These are phyloP conservation scores for Adelges cooleyi DNA, from an alignment of 1,140 invertebrate genomes.

Conservation along the genomic window DNA sequence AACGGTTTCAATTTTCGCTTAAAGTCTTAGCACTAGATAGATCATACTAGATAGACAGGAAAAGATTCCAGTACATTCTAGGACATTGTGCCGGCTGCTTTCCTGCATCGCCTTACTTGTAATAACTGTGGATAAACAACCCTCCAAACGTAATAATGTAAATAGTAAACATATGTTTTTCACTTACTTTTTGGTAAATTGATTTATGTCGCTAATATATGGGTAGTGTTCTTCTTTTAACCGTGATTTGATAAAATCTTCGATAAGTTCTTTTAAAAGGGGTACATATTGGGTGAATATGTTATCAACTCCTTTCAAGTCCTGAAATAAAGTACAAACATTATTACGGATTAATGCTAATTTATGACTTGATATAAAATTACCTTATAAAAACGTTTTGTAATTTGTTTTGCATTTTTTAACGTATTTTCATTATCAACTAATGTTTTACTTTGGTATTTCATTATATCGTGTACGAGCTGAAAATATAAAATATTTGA, in stretches of 20 bases:
- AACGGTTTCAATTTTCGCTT: no score
- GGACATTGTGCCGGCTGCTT: no score
- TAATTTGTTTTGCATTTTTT: conserved; percentile 78
- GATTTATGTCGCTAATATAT: conserved; percentile 49
- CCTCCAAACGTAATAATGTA: no score
- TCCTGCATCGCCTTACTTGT: no score
- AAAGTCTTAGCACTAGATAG: no score
- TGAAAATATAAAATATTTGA: conserved; percentile 36
- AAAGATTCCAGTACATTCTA: no score
- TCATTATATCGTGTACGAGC: conserved; percentile 58
- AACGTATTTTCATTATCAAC: conserved; percentile 70
- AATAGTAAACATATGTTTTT: no score
- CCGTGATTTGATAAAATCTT: conserved; percentile 79
- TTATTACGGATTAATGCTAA: no score
- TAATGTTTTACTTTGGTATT: conserved; percentile 69
- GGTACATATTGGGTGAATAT: conserved; percentile 94
- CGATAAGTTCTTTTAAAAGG: conserved; percentile 68
- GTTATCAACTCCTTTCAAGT: conserved; percentile 88
- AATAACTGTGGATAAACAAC: no score
- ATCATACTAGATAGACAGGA: no score
- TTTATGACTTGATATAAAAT: no score
- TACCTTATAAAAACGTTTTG: conserved; percentile 82
- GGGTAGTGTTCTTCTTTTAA: conserved; percentile 73
- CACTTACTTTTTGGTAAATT: conserved; percentile 29
- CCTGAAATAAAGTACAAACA: no score